Base-by-base conservation (phyloP, 1,140 invertebrate genomes). In the Microplitis demolitor region DNA sequence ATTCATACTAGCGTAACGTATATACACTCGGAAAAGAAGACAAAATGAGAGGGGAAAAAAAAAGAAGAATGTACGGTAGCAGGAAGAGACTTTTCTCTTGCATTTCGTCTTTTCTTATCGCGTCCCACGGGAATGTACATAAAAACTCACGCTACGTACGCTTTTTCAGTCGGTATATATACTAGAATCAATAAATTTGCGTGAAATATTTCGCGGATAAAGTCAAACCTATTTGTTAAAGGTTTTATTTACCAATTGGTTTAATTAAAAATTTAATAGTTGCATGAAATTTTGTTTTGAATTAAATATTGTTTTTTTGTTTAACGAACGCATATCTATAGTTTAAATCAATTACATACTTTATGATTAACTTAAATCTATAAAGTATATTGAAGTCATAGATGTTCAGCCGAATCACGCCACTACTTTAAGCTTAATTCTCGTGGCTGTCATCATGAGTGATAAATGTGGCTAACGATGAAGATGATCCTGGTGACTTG, bases 151-250 rank as follows among this genome's bases (percentile, higher is more conserved):
- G 14, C 45, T 60, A 73, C 67, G 73, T 64, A n/a, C 16, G 53
- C 53, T 35, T 60, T 71, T 77, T 78, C 76, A 82, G 82, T 11
- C 6, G 39, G 39, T 45, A 45, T 45, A 45, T 45, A 45, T 45
- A 45, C 39, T 6, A 45, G 6, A 45, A 85, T 84, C 84, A 78
- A 85, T 85, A 84, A 83, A 84, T 85, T 83, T 84, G 76, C 82
- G 78, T 82, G 77, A 82, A 84, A 83, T 84, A 80, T 79, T 80
- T 74, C 60, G 9, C 13, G 73, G 78, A 83, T 83, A 82, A 79
- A 67, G 45, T 71, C 76, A 76, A 75, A 79, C 79, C 73, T 77
- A 74, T 73, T 71, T 71, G 60, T 68, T 60, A 71, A 76, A 75
- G 58, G 33, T 34, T 58, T 69, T 37, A 34, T 56, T 33, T 58